Evolutionary conservation across 2,888 invertebrate genomes (phyloP).

Genomic region (Heliconius hortense): DNA sequence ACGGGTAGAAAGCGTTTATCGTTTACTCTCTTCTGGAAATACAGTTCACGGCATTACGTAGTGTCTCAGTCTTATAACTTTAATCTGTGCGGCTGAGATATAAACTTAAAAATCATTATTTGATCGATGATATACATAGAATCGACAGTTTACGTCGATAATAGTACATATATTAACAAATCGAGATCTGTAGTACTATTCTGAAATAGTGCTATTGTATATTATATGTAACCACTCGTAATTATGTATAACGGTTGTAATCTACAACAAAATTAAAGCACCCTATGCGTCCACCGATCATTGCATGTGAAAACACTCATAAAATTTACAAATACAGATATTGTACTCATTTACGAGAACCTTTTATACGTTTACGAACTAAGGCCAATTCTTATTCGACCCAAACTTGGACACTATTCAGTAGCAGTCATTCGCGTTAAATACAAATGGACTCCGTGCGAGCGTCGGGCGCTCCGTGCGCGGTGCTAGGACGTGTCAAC

Average conservation of each 20-base stretch:
- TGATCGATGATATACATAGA: slow-evolving; percentile 27
- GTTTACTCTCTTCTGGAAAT: slow-evolving; percentile 75
- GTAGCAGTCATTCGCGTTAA: slow-evolving; percentile 58
- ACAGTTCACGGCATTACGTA: slow-evolving; percentile 77
- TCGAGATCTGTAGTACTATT: slow-evolving; percentile 45
- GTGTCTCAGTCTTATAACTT: slow-evolving; percentile 79
- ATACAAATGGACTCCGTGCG: slow-evolving; percentile 69
- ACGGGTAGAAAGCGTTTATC: slow-evolving; percentile 80
- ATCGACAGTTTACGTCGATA: slow-evolving; percentile 30
- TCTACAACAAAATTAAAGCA: slow-evolving; percentile 74
- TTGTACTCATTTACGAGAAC: slow-evolving; percentile 40
- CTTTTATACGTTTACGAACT: slow-evolving; percentile 39
- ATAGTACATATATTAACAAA: slow-evolving; percentile 30
- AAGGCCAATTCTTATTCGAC: slow-evolving; percentile 50
- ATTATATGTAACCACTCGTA: slow-evolving; percentile 55
- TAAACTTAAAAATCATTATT: slow-evolving; percentile 36
- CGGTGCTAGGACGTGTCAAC: slow-evolving; percentile 67
- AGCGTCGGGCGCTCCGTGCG: slow-evolving; percentile 56
- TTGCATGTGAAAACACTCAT: slow-evolving; percentile 48
- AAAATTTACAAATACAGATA: slow-evolving; percentile 37
- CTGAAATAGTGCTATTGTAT: slow-evolving; percentile 63
- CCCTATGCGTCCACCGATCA: slow-evolving; percentile 70
- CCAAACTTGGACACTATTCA: slow-evolving; percentile 57
- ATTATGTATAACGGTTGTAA: slow-evolving; percentile 61
- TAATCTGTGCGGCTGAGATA: slow-evolving; percentile 64